Evolutionary conservation across 2,888 invertebrate species (phyloP), one percentile per base, ranked within the genome.

Genomic region (Pyralis farinalis): DNA sequence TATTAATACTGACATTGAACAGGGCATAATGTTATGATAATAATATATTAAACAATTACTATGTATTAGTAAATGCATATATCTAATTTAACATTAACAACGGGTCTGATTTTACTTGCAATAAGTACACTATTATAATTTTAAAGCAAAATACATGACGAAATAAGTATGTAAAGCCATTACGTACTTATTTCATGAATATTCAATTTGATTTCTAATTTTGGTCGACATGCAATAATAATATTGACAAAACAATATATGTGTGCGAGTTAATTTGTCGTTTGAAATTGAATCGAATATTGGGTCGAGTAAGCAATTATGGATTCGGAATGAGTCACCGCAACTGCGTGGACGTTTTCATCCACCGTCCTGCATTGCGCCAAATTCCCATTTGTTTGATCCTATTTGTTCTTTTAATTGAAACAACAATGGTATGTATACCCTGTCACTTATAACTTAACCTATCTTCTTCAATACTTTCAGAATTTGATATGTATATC

Each of bases 321-420:
- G 64, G 64, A 70, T 77, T 72, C 55, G 58, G 67, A 79, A 76
- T 76, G 72, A 77, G 71, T 77, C 71, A 72, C 71, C 72, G 72
- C 71, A 69, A 70, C 64, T 71, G 63, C 63, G 72, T 76, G 75
- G 63, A 75, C 63, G 69, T 69, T 75, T 71, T 63, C 63, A 76
- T 64, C 68, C 67, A 67, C 60, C 73, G 70, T 78, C 78, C 85
- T 86, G 86, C 86, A 86, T 80, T 85, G 86, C 86, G 83, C 79
- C 84, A 86, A 79, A 79, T 71, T 75, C 66, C 62, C 66, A 71
- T 76, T 66, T 67, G 69, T 74, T 74, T 73, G 65, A 65, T 73
- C 73, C 57, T 71, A 72, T 77, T 79, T 78, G 73, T 72, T 69
- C 67, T 72, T 75, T 70, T 74, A 74, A 75, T 76, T 74, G 70